Percentiles rank a stretch among this genome's conserved stretches.
Evolutionary conservation across 2,797 vertebrate species (phyloP).

Genomic region (Rhodeus uyekii): DNA sequence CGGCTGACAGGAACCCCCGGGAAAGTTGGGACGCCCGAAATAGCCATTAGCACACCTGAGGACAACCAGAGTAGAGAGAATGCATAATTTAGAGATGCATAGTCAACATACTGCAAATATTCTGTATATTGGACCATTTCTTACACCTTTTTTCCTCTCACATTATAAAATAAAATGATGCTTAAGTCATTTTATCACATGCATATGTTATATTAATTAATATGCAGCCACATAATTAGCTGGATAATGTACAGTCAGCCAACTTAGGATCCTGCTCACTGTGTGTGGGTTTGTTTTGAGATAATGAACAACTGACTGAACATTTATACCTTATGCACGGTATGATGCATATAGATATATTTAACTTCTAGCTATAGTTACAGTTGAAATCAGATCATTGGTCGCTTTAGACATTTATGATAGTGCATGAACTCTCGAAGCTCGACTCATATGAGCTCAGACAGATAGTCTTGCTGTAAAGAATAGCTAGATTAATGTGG

Average conservation of each 20-base stretch:
- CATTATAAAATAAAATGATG: neutral
- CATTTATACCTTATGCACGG: neutral
- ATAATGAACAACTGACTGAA: neutral
- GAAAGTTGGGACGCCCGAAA: conserved; percentile 84
- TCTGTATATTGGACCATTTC: no score
- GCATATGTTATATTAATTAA: neutral
- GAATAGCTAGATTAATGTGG: neutral
- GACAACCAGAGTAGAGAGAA: neutral
- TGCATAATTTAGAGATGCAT: neutral
- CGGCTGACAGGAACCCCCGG: conserved; percentile 86
- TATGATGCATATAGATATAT: neutral
- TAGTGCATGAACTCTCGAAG: neutral
- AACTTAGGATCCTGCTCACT: neutral
- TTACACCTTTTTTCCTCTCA: no score
- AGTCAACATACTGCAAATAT: neutral
- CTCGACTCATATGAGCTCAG: neutral
- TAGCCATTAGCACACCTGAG: conserved; percentile 91
- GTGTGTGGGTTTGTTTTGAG: conserved; percentile 7
- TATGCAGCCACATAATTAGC: neutral
- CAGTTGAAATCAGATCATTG: neutral
- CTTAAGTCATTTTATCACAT: no score
- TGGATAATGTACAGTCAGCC: neutral
- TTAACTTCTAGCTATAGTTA: neutral
- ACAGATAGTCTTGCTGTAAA: neutral
- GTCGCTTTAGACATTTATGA: neutral